These are phyloP conservation scores for Phalacrocorax carbo DNA, from an alignment of 2,113 vertebrate species.

Conservation along the genomic window DNA sequence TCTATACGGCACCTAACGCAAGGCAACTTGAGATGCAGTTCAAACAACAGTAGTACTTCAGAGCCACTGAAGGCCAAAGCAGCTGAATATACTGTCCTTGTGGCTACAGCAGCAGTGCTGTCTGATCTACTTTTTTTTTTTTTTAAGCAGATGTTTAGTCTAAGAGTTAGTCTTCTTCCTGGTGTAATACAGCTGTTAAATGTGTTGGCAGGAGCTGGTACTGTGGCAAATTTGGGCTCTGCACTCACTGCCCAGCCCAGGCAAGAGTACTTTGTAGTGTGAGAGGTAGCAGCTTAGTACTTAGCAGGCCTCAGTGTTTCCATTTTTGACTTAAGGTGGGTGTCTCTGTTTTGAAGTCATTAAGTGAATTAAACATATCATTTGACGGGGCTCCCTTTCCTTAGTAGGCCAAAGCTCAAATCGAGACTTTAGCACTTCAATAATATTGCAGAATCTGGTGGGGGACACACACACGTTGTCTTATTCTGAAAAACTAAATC, in stretches of 20 bases:
- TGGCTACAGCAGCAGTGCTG: not conserved
- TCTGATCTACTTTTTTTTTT: not conserved
- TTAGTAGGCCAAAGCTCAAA: not conserved
- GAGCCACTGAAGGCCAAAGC: not conserved
- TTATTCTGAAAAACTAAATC: not conserved
- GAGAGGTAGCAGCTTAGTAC: not conserved
- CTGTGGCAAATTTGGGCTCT: not conserved
- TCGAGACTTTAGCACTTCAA: not conserved
- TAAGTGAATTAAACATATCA: not conserved
- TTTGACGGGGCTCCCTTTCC: not conserved
- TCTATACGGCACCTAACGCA: not conserved
- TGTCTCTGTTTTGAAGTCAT: not conserved
- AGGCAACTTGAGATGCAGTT: not conserved
- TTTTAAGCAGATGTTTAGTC: not conserved
- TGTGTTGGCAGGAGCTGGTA: not conserved
- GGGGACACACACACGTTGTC: not conserved
- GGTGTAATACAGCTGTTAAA: not conserved
- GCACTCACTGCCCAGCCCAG: not conserved
- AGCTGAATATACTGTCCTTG: not conserved
- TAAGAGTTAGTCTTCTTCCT: not conserved
- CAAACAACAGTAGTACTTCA: not conserved
- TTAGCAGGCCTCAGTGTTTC: not conserved
- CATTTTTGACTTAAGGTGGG: not conserved
- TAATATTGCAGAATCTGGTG: not conserved
- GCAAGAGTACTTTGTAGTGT: not conserved